Base-by-base conservation (phyloP, 1,140 invertebrate species). In the Zaprionus gabonicus region DNA sequence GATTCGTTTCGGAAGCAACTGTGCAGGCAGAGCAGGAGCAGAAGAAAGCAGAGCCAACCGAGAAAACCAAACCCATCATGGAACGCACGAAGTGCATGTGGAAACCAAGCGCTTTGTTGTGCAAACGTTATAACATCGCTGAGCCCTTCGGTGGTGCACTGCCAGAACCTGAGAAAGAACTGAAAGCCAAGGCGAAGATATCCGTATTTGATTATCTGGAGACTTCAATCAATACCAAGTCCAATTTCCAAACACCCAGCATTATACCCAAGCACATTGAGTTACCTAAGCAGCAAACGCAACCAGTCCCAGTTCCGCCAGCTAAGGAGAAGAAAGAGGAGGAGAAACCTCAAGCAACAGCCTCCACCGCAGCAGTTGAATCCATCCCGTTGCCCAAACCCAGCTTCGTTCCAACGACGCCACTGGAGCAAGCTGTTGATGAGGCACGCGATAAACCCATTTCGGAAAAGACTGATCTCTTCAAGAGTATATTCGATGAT, bases 111-210 rank as follows among this genome's bases (percentile, higher is more conserved):
- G 94, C 95, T 62, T 86, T 99, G 15, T 93, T 99, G 0, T 99
- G 97, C 90, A 98, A 98, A 88, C 94, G 98, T 46, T 99, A 99
- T 88, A 99, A 99, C 92, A 96, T 99, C 10, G 96, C 98, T 0
- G 96, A 99, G 93, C 97, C 98, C 0, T 96, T 95, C 51, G 93
- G 93, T 3, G 94, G 93, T 9, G 80, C 77, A 20, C 53, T 92
- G 75, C 69, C 72, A 80, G 93, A 94, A 38, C 49, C 75, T 10
- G 88, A 93, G 72, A 93, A 93, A 9, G 93, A 95, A 75, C 94
- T 95, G 67, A 94, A 95, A 92, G 92, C 93, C 0, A 96, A 76
- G 57, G n/a, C 87, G 0, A 92, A 95, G 57, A 96, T 95, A 84
- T 97, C 96, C 0, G 94, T 97, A 25, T 97, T 97, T 78, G 96